Evolutionary conservation across 2,888 invertebrate species (phyloP).

Genomic region (Candidula unifasciata): DNA sequence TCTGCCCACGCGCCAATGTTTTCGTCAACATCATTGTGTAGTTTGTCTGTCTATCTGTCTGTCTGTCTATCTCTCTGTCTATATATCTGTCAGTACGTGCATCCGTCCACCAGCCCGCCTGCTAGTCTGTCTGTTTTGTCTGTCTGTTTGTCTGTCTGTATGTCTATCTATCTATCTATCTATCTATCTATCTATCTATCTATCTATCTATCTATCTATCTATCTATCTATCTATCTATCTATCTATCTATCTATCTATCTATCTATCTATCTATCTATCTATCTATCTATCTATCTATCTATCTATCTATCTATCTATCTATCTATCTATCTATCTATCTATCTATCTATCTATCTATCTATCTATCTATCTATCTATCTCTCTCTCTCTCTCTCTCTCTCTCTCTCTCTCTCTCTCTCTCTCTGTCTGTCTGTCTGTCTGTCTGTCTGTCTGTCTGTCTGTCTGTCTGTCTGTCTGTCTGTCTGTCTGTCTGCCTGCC

Average conservation of each 20-base stretch:
- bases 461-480: not conserved
- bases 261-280: conserved; percentile 23
- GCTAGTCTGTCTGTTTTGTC: not conserved
- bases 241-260: conserved; percentile 32
- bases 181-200: conserved; percentile 33
- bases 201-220: conserved; percentile 33
- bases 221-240: conserved; percentile 33
- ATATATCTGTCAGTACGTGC: no score
- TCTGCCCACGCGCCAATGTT: no score
- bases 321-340: conserved; percentile 31
- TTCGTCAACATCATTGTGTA: no score
- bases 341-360: conserved; percentile 32
- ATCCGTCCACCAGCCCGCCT: no score
- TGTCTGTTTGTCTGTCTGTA: not conserved
- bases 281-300: conserved; percentile 23
- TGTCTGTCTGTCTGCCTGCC: not conserved
- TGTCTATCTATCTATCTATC: conserved; percentile 27
- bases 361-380: conserved; percentile 32
- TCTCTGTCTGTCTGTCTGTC: not conserved
- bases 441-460: not conserved
- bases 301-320: conserved; percentile 30
- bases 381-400: not conserved
- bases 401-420: not conserved
- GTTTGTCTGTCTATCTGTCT: no score
- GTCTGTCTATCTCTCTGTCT: no score